Evolutionary conservation across 2,113 vertebrate species (phyloP).

Genomic region (Naja naja): DNA sequence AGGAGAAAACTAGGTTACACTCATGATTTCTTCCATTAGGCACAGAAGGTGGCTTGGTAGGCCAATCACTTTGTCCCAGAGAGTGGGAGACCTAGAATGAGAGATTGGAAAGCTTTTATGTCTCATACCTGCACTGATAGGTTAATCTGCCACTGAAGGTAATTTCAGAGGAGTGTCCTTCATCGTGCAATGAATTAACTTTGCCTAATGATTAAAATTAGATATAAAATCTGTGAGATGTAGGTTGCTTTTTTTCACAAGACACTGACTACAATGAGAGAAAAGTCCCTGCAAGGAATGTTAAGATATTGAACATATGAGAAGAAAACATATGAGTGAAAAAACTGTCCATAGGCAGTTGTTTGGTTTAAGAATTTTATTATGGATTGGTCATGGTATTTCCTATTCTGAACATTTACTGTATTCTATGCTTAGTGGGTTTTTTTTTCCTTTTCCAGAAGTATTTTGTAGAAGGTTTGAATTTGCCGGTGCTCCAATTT

Average conservation of each 20-base stretch:
- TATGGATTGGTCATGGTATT: neutral
- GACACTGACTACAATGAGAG: neutral
- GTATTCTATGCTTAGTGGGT: neutral
- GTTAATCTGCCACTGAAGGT: neutral
- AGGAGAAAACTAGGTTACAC: neutral
- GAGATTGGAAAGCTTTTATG: neutral
- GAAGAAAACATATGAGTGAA: neutral
- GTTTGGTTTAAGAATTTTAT: neutral
- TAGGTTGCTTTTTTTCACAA: neutral
- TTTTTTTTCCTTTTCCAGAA: neutral
- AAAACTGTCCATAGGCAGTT: neutral
- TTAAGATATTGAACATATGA: neutral
- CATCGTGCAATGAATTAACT: neutral
- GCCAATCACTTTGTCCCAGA: neutral
- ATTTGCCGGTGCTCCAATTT: conserved; percentile 15
- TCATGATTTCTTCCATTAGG: neutral
- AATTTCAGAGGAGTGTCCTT: neutral
- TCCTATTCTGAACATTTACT: neutral
- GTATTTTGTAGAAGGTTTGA: neutral
- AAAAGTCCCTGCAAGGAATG: neutral
- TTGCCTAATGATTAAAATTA: neutral
- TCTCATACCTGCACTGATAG: neutral
- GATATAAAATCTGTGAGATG: neutral
- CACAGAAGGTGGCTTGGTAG: neutral
- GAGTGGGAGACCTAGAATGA: neutral